Evolutionary conservation across 2,113 vertebrate species (phyloP).

Genomic region (Peucedramus taeniatus): DNA sequence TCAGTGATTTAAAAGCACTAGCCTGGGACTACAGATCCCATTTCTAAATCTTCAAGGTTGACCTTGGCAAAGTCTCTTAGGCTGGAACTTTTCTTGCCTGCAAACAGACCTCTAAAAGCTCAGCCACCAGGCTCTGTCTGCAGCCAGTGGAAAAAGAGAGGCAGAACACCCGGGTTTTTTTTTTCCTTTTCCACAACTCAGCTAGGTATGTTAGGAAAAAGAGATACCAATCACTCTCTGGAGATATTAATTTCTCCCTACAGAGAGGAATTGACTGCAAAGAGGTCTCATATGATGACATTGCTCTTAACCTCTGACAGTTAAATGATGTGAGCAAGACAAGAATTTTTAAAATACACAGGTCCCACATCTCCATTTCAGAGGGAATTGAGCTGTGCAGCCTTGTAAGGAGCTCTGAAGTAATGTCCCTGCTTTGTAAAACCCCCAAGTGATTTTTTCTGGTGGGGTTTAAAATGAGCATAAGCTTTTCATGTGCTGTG

Average conservation of each 20-base stretch:
- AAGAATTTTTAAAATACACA: neutral
- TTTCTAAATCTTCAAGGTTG: neutral
- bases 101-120: neutral
- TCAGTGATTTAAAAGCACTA: neutral
- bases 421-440: neutral
- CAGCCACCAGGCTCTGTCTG: neutral
- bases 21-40: neutral
- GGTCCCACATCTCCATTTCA: neutral
- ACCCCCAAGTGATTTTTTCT: neutral
- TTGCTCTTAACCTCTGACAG: neutral
- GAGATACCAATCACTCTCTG: neutral
- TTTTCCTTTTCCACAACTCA: neutral
- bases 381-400: neutral
- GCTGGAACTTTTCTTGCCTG: neutral
- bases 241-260: neutral
- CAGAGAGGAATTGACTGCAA: neutral
- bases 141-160: neutral
- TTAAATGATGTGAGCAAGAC: neutral
- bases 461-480: neutral
- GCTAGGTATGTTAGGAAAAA: neutral
- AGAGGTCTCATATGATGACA: neutral
- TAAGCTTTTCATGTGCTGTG: neutral
- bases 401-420: neutral
- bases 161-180: neutral
- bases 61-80: neutral